Percentiles rank a stretch among this genome's conserved stretches.
Conservation (phyloP, 2,113 vertebrate species). For the Cyprinodon variegatus region DNA sequence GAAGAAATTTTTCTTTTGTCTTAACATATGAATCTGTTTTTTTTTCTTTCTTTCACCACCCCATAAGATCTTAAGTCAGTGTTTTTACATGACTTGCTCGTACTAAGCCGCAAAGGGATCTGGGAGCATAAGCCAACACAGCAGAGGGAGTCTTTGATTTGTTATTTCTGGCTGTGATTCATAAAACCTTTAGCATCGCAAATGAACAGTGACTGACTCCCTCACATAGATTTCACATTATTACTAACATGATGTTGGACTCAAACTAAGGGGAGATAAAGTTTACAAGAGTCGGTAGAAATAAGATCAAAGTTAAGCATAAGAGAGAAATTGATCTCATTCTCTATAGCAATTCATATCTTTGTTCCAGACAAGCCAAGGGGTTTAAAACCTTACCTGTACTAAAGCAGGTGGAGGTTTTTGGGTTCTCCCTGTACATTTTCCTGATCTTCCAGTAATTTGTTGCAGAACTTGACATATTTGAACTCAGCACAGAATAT, state of each 20-base stretch:
- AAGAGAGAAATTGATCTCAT: not conserved
- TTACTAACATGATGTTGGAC: slow-evolving; percentile 51
- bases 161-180: slow-evolving; percentile 68
- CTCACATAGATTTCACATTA: slow-evolving; percentile 33
- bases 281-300: slow-evolving; percentile 17
- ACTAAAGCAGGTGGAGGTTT: not conserved
- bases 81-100: slow-evolving; percentile 46
- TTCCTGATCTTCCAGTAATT: not conserved
- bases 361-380: slow-evolving; percentile 1
- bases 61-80: slow-evolving; percentile 30
- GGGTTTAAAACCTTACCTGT: not conserved
- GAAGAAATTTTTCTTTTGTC: not conserved
- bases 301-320: not conserved
- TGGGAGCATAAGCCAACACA: slow-evolving; percentile 55
- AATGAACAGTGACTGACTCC: slow-evolving; percentile 40
- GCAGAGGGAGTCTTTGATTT: slow-evolving; percentile 51
- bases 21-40: not conserved
- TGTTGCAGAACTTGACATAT: not conserved
- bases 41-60: slow-evolving; percentile 7
- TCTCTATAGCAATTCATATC: not conserved
- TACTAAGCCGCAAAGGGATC: slow-evolving; percentile 40
- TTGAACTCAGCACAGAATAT: not conserved
- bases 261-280: slow-evolving; percentile 5
- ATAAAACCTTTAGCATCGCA: slow-evolving; percentile 45
- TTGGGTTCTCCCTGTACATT: not conserved